These are phyloP conservation scores for Zaprionus africanus DNA, from an alignment of 1,140 invertebrate genomes.

Conservation along the genomic window DNA sequence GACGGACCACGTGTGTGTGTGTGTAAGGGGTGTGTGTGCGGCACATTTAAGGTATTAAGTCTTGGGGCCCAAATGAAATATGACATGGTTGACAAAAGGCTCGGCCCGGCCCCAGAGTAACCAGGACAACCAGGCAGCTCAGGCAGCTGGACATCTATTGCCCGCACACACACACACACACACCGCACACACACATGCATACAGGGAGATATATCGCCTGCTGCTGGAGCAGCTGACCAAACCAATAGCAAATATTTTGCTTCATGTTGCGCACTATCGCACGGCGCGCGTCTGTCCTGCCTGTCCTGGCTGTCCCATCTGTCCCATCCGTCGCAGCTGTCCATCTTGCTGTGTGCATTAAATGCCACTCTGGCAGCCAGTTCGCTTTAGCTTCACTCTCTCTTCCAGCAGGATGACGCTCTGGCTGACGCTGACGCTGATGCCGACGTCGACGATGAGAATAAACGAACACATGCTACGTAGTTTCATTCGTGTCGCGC, in stretches of 20 bases:
- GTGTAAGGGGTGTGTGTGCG: slow-evolving; percentile 17
- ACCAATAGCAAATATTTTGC: slow-evolving; percentile 51
- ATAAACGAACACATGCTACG: slow-evolving; percentile 1
- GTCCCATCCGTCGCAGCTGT: slow-evolving; percentile 27
- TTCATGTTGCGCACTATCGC: slow-evolving; percentile 48
- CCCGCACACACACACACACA: slow-evolving; percentile 33
- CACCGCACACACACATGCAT: neutral
- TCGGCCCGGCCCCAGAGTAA: slow-evolving; percentile 36
- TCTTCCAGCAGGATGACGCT: slow-evolving; percentile 36
- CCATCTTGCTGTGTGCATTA: slow-evolving; percentile 65
- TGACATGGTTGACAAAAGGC: slow-evolving; percentile 79
- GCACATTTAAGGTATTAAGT: slow-evolving; percentile 73
- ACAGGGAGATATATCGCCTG: slow-evolving; percentile 10
- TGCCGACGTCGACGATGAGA: slow-evolving; percentile 12
- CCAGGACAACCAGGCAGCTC: slow-evolving; percentile 40
- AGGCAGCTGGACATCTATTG: slow-evolving; percentile 55
- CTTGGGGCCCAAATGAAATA: slow-evolving; percentile 75
- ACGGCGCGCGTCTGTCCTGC: slow-evolving; percentile 9
- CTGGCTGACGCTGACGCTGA: slow-evolving; percentile 24
- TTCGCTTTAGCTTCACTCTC: slow-evolving; percentile 69
- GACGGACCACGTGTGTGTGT: slow-evolving; percentile 50
- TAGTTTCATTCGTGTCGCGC: neutral
- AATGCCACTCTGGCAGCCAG: slow-evolving; percentile 73
- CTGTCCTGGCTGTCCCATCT: slow-evolving; percentile 9
- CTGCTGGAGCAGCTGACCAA: slow-evolving; percentile 26